A percentile compares a stretch with the other conserved stretches of the same genome.
Conservation (phyloP, 2,113 vertebrate genomes). For the Notiomystis cincta region DNA sequence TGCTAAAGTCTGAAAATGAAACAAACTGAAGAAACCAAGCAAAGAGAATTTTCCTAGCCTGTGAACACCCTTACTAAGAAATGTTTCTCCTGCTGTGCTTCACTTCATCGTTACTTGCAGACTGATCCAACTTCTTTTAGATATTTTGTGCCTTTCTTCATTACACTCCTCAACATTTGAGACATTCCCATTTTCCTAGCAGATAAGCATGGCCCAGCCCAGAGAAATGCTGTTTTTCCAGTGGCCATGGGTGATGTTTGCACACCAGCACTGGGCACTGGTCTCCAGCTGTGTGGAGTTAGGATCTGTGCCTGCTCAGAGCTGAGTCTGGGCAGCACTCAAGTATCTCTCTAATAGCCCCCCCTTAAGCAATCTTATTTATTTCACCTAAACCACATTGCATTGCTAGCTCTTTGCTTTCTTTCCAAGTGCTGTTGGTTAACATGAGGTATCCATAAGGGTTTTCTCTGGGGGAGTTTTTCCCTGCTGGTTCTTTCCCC, state of each 20-base stretch:
- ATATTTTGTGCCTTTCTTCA: background rate
- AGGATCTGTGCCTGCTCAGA: background rate
- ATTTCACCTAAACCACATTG: background rate
- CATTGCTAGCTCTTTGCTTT: background rate
- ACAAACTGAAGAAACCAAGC: background rate
- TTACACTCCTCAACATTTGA: background rate
- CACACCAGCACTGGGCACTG: background rate
- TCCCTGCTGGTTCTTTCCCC: background rate
- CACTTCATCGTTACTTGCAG: background rate
- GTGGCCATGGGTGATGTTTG: rapidly evolving
- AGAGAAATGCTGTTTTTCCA: background rate
- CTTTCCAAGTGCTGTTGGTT: background rate
- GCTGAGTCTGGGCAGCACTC: background rate
- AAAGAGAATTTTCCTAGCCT: background rate
- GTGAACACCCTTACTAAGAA: background rate
- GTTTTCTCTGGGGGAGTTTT: background rate
- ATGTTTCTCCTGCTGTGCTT: background rate
- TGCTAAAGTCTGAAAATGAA: background rate
- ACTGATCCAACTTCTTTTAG: background rate
- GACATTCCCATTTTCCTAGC: background rate
- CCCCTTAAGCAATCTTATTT: background rate
- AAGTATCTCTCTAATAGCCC: rapidly evolving
- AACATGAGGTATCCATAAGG: background rate
- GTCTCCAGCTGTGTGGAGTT: background rate
- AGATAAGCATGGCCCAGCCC: background rate